Percentiles rank a stretch among this genome's conserved stretches.
Conservation (phyloP, 2,888 invertebrate genomes). For the Conistra vaccinii region DNA sequence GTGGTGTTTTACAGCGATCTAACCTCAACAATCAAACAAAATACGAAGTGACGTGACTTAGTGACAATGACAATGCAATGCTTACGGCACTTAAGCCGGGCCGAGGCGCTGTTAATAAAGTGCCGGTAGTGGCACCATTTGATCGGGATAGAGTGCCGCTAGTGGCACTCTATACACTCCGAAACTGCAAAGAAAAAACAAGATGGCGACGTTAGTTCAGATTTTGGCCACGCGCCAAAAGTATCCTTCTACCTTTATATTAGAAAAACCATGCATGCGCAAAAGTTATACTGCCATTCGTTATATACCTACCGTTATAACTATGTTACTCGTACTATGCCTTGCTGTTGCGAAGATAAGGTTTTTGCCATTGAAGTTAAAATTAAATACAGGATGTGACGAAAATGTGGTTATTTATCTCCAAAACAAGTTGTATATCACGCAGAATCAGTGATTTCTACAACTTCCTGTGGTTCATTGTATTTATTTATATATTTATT, state of each 20-base stretch:
- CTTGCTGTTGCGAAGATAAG: slow-evolving; percentile 7
- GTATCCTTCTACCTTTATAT: background rate
- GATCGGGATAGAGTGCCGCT: no score
- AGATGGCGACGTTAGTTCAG: background rate
- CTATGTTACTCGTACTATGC: background rate
- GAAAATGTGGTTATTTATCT: slow-evolving; percentile 18
- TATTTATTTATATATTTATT: no score
- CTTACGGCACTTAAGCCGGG: no score
- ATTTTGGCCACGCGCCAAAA: background rate
- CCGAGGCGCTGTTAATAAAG: no score
- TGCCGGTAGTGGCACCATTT: no score
- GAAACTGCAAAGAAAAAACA: no score
- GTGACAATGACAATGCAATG: no score
- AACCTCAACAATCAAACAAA: no score
- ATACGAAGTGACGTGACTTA: no score
- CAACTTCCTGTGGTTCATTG: background rate
- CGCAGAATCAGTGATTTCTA: background rate
- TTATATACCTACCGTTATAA: background rate
- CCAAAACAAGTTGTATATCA: background rate
- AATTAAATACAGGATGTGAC: slow-evolving; percentile 1
- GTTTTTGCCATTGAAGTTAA: slow-evolving; percentile 1
- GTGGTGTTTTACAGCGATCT: no score
- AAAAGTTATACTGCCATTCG: background rate
- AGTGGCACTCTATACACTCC: no score
- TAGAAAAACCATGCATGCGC: background rate